A percentile compares a stretch with the other conserved stretches of the same genome.
These are phyloP conservation scores for Sinocyclocheilus anshuiensis DNA, from an alignment of 2,113 vertebrate genomes.

Conservation along the genomic window DNA sequence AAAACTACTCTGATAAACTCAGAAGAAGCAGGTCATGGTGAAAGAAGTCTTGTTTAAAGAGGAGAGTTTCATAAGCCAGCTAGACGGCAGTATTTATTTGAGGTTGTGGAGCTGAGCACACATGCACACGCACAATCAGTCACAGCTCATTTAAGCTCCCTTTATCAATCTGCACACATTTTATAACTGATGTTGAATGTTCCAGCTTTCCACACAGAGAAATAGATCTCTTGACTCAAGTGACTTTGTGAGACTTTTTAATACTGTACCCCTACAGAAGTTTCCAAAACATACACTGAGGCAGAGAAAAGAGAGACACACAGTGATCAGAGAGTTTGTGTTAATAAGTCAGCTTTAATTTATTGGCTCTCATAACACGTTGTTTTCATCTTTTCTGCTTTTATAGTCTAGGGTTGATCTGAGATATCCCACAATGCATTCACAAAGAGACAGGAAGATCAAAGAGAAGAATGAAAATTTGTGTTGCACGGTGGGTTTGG, in stretches of 20 bases:
- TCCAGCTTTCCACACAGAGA: constrained; percentile 3
- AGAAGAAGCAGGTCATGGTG: not conserved
- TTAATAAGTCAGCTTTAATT: not conserved
- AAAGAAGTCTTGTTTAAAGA: not conserved
- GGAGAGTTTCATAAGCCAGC: constrained; percentile 6
- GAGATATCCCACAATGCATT: not conserved
- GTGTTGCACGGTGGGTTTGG: too few relatives aligned
- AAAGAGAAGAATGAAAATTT: not conserved
- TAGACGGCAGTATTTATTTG: constrained; percentile 17
- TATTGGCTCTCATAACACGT: not conserved
- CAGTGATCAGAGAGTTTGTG: not conserved
- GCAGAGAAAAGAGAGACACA: not conserved
- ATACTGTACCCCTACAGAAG: not conserved
- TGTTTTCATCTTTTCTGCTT: constrained; percentile 12
- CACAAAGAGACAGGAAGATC: not conserved
- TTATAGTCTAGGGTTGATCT: not conserved
- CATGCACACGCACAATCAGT: constrained; percentile 13
- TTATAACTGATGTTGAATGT: constrained; percentile 16
- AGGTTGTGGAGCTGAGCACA: not conserved
- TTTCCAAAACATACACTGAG: constrained; percentile 18
- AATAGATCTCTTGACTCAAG: constrained; percentile 13
- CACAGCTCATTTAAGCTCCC: constrained; percentile 22
- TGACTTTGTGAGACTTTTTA: not conserved
- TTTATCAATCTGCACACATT: constrained; percentile 16
- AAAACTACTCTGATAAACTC: not conserved